A percentile compares a stretch with the other conserved stretches of the same genome.
Conservation (phyloP, 2,888 invertebrate species). For the Bhutanitis thaidina region DNA sequence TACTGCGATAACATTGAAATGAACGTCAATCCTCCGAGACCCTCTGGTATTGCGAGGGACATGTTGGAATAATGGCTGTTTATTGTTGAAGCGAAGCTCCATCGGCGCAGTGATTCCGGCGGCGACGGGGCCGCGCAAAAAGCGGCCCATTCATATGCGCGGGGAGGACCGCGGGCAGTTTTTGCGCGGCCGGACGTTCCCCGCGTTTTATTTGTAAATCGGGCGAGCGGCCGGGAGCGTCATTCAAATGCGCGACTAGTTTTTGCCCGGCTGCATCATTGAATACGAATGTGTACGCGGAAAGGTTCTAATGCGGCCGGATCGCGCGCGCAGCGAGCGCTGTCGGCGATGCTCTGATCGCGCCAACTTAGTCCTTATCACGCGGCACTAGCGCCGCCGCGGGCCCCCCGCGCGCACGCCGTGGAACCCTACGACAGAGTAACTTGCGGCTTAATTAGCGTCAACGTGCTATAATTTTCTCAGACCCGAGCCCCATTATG, state of each 20-base stretch:
- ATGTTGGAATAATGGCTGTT: slow-evolving; percentile 7
- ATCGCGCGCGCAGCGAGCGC: slow-evolving; percentile 24
- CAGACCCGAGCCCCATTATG: background rate
- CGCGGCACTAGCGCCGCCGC: background rate
- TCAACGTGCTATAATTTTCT: slow-evolving; percentile 15
- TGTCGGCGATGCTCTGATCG: background rate
- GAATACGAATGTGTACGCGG: slow-evolving; percentile 67
- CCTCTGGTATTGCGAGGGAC: slow-evolving; percentile 20
- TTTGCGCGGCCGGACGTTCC: slow-evolving; percentile 72
- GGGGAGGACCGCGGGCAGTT: slow-evolving; percentile 59
- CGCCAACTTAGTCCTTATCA: background rate
- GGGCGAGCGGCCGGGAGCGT: slow-evolving; percentile 45
- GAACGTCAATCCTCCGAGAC: slow-evolving; percentile 22
- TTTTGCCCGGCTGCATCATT: slow-evolving; percentile 68
- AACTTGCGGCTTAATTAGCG: slow-evolving; percentile 18
- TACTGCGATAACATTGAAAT: background rate
- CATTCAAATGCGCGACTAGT: slow-evolving; percentile 75
- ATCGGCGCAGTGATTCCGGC: slow-evolving; percentile 18
- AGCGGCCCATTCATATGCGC: slow-evolving; percentile 73
- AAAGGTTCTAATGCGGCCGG: slow-evolving; percentile 31
- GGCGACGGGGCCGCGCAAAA: slow-evolving; percentile 46
- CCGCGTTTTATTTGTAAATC: slow-evolving; percentile 76
- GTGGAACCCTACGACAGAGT: background rate
- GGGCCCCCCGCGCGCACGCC: background rate
- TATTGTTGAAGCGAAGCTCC: slow-evolving; percentile 16